A percentile compares a stretch with the other conserved stretches of the same genome.
These are phyloP conservation scores for Cosmorhoe ocellata DNA, from an alignment of 2,888 invertebrate species.

Conservation along the genomic window DNA sequence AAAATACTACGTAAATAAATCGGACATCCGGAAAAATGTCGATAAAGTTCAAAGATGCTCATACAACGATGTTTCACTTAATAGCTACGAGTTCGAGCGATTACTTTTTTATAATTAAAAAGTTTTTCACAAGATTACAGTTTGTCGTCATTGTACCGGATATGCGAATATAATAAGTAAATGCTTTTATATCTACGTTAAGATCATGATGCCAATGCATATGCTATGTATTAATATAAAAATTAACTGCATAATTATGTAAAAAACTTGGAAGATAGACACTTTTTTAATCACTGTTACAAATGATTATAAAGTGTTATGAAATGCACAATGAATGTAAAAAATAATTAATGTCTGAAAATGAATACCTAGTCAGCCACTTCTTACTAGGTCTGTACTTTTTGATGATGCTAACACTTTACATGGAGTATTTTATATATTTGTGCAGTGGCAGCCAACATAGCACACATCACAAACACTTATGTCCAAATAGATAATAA, in stretches of 20 bases:
- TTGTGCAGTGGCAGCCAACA: not conserved
- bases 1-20: constrained; percentile 40
- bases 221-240: constrained; percentile 7
- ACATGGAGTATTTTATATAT: not conserved
- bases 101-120: not conserved
- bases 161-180: constrained; percentile 2
- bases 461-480: not conserved
- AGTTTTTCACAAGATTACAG: not conserved
- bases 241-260: constrained; percentile 2
- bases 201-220: constrained; percentile 18
- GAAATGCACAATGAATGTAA: too few relatives aligned
- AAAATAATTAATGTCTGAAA: too few relatives aligned
- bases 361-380: too few relatives aligned
- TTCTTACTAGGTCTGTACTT: too few relatives aligned
- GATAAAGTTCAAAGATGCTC: too few relatives aligned
- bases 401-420: not conserved
- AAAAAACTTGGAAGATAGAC: constrained; percentile 2
- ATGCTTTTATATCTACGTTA: not conserved
- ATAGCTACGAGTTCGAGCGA: too few relatives aligned
- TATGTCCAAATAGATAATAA: not conserved
- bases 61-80: too few relatives aligned
- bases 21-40: constrained; percentile 4
- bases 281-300: too few relatives aligned
- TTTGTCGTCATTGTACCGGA: constrained; percentile 2
- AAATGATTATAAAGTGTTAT: too few relatives aligned